Conservation (phyloP, 2,113 vertebrate species). For the Heterochromis multidens region DNA sequence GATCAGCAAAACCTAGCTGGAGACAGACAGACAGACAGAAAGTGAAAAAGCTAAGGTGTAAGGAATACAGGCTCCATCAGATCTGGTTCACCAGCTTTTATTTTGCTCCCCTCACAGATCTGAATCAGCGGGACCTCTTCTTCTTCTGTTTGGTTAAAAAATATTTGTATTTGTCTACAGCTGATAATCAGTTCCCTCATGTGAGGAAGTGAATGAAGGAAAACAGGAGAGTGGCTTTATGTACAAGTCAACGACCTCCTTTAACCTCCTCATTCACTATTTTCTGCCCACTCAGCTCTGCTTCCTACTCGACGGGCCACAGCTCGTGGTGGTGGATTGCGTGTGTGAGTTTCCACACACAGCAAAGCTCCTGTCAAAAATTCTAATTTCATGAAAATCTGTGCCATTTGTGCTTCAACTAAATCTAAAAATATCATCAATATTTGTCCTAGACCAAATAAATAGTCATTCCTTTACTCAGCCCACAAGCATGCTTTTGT, state of each 20-base stretch:
- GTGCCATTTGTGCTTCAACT: not conserved
- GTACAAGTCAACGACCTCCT: not conserved
- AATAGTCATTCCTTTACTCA: not conserved
- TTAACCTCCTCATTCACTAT: constrained; percentile 14
- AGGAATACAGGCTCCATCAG: not conserved
- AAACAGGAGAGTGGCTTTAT: not conserved
- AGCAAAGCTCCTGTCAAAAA: not conserved
- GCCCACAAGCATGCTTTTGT: not conserved
- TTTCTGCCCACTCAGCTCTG: constrained; percentile 6
- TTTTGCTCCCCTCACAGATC: not conserved
- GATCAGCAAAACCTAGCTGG: constrained; percentile 92
- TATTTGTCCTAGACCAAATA: not conserved
- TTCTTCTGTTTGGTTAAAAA: not conserved
- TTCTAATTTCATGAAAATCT: not conserved
- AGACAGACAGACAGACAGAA: not conserved
- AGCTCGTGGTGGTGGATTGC: not conserved
- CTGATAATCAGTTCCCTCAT: not conserved
- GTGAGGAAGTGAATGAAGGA: constrained; percentile 9
- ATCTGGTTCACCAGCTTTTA: not conserved
- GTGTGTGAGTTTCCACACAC: not conserved
- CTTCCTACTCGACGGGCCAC: not conserved
- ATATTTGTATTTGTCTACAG: not conserved
- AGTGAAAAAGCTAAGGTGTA: not conserved
- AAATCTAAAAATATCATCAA: not conserved
- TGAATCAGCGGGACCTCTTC: not conserved